Evolutionary conservation across 2,888 invertebrate genomes (phyloP).

Genomic region (Lochmaea crataegi): DNA sequence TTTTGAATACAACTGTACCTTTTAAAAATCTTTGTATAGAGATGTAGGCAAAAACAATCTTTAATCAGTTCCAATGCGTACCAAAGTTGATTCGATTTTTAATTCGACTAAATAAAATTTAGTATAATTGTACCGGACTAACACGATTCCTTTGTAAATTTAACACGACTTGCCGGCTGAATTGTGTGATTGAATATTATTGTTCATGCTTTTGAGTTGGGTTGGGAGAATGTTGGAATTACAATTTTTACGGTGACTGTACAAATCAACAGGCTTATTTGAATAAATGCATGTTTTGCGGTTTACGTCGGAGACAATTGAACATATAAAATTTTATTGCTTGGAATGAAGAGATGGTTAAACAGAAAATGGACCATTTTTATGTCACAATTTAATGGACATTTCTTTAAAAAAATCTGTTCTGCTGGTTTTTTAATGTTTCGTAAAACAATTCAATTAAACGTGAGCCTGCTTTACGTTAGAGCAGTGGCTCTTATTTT

Average conservation of each 20-base stretch:
- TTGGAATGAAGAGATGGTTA: conserved; percentile 16
- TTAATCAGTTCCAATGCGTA: too few relatives aligned
- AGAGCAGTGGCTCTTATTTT: too few relatives aligned
- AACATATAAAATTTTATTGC: conserved; percentile 15
- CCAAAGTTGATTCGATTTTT: background rate
- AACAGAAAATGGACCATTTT: conserved; percentile 17
- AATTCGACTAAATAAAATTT: too few relatives aligned
- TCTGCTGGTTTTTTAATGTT: background rate
- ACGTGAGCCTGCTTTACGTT: too few relatives aligned
- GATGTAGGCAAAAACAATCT: too few relatives aligned
- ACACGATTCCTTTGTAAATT: conserved; percentile 5
- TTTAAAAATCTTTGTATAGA: too few relatives aligned
- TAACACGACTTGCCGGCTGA: conserved; percentile 15
- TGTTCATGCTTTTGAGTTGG: conserved; percentile 17
- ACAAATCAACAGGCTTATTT: conserved; percentile 30
- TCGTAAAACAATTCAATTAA: background rate
- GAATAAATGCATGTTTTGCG: conserved; percentile 31
- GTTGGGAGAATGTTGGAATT: conserved; percentile 21
- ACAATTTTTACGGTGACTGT: conserved; percentile 25
- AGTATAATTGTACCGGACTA: background rate
- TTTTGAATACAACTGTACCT: too few relatives aligned
- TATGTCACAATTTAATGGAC: conserved; percentile 4
- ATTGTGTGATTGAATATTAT: conserved; percentile 19
- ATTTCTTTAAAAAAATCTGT: background rate
- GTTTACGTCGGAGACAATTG: conserved; percentile 21